Evolutionary conservation across 2,797 vertebrate genomes (phyloP).

Genomic region (Scolopax rusticola): DNA sequence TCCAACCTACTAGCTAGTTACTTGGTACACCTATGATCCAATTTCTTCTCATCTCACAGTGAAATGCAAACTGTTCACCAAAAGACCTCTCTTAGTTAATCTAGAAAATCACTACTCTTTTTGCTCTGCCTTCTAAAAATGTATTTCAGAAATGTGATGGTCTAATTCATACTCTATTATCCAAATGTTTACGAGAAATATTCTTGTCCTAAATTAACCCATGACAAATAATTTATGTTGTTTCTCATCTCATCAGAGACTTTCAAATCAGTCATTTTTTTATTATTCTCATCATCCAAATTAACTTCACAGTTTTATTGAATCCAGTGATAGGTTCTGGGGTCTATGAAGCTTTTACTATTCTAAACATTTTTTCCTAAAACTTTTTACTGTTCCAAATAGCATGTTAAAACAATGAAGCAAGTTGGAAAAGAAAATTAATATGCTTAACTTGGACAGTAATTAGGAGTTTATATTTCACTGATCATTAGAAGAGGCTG

Average conservation of each 20-base stretch:
- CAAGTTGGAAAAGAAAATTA: neutral
- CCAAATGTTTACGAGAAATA: neutral
- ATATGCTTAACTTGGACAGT: neutral
- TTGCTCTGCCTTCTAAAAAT: neutral
- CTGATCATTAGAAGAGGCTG: neutral
- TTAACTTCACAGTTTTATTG: constrained; percentile 26
- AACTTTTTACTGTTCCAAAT: neutral
- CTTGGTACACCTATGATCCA: neutral
- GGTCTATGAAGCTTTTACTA: constrained; percentile 3
- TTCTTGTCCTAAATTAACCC: constrained; percentile 10
- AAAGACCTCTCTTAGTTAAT: neutral
- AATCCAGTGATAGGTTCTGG: neutral
- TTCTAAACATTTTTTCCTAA: neutral
- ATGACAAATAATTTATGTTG: neutral
- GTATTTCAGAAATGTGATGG: neutral
- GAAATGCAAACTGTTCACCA: neutral
- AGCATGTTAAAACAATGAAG: neutral
- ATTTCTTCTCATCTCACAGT: neutral
- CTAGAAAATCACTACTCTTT: neutral
- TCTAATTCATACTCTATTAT: constrained; percentile 40
- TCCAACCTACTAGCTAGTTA: neutral
- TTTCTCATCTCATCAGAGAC: neutral
- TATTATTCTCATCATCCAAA: constrained; percentile 48
- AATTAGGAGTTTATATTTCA: constrained; percentile 15
- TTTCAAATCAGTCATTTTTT: constrained; percentile 46